phyloP scores from a whole-genome alignment of 2,888 invertebrate genomes.

The Halictus quadricinctus region DNA sequence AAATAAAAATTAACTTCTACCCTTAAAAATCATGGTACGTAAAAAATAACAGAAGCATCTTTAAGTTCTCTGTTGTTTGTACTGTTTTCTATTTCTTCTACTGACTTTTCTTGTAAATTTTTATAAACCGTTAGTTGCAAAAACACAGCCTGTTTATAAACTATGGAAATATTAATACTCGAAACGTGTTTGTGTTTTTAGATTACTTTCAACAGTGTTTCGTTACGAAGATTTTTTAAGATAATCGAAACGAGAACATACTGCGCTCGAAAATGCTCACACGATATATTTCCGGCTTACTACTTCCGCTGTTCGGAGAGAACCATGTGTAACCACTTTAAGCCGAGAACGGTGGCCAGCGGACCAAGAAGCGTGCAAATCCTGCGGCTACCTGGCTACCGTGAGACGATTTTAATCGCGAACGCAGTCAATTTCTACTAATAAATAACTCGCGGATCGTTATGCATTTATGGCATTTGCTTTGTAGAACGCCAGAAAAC shows the following conservation, averaged over 20 bases:
- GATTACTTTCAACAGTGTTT: neutral
- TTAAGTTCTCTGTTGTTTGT: neutral
- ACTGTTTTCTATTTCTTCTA: neutral
- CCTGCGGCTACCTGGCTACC: constrained; percentile 22
- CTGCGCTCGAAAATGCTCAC: constrained; percentile 60
- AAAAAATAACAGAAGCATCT: neutral
- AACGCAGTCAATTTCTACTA: neutral
- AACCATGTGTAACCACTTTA: constrained; percentile 61
- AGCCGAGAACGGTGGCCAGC: constrained; percentile 46
- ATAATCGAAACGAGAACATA: neutral
- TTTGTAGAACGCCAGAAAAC: neutral
- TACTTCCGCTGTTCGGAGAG: constrained; percentile 61
- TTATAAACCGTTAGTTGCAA: neutral
- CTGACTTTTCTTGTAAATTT: neutral
- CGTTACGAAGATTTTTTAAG: neutral
- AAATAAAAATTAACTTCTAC: neutral
- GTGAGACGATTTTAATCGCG: constrained; percentile 11
- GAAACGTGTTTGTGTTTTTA: neutral
- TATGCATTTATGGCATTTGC: neutral
- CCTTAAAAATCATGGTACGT: neutral
- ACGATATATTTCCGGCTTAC: constrained; percentile 66
- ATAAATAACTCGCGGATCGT: neutral
- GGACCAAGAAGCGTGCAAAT: constrained; percentile 54
- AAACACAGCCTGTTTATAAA: neutral
- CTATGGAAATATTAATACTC: neutral